Base-by-base conservation (phyloP, 2,113 vertebrate genomes). In the Hassar affinis region DNA sequence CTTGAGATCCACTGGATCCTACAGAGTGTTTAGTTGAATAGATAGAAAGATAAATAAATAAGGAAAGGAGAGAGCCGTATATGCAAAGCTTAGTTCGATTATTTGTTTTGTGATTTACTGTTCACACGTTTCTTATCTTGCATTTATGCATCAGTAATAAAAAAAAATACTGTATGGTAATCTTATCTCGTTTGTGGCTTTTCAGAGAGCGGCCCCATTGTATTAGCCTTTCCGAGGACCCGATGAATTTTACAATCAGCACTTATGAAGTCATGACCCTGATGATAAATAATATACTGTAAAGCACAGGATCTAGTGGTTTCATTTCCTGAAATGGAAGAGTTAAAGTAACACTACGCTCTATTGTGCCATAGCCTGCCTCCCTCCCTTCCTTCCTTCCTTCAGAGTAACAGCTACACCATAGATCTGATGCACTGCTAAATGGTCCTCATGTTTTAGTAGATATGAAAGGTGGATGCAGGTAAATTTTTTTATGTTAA, bases 101-200 rank as follows among this genome's bases (percentile, higher is more conserved):
- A 42, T 27, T 76, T 86, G 85, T 78, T 47, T 51, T 88, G 86
- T 75, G 15, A 54, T 77, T 85, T 80, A 56, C 25, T 52, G 33
- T 64, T 90, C 45, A 71, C 38, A 15, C 81, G 69, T 81, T 81
- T 56, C 25, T 42, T 77, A 56, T 45, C 49, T 77, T 89, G 54
- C 86, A 42, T 52, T 75, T 68, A 30, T 51, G 42, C 38, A 84
- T 84, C 71, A 80, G 49, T 51, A 25, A 81, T 80, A 83, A 88
- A 90, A 42, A 42, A 42, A 42, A 42, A n/a, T 38, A 30, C 38
- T 17, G 17, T n/a, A 5, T 35, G 61, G 74, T 81, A 51, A 79
- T 87, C 86, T 86, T 79, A 79, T 83, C 78, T 78, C 80, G 57
- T 79, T 86, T 79, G 62, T 84, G 52, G 52, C 82, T 87, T 87